Evolutionary conservation across 2,888 invertebrate genomes (phyloP).

Genomic region (Spialia ferax): DNA sequence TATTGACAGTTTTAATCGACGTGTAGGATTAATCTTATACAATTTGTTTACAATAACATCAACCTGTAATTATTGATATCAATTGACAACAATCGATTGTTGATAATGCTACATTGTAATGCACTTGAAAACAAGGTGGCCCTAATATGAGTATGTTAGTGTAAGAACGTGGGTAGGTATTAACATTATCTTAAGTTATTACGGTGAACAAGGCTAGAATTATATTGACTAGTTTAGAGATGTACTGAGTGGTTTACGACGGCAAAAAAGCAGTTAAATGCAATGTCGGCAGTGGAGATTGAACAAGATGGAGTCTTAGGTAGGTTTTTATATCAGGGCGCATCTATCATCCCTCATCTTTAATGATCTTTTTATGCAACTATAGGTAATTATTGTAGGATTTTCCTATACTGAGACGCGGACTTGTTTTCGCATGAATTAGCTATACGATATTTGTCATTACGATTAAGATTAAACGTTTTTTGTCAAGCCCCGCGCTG

Average conservation of each 20-base stretch:
- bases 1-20: neutral
- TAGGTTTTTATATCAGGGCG: conserved; percentile 25
- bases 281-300: conserved; percentile 23
- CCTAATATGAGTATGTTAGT: too few relatives aligned
- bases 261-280: conserved; percentile 22
- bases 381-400: conserved; percentile 32
- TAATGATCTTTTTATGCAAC: conserved; percentile 33
- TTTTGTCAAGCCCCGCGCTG: conserved; percentile 9
- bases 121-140: neutral
- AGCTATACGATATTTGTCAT: conserved; percentile 29
- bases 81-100: neutral
- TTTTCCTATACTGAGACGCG: conserved; percentile 12
- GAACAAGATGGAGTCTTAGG: conserved; percentile 9
- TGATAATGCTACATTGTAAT: neutral
- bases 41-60: neutral
- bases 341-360: conserved; percentile 33
- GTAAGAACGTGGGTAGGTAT: too few relatives aligned
- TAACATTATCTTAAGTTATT: conserved; percentile 7
- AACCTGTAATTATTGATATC: neutral
- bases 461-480: conserved; percentile 7
- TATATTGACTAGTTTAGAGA: neutral
- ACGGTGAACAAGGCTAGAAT: conserved; percentile 5
- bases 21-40: neutral
- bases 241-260: neutral
- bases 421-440: neutral